Conservation (phyloP, 2,113 vertebrate species). For the Rhynchomys soricoides region DNA sequence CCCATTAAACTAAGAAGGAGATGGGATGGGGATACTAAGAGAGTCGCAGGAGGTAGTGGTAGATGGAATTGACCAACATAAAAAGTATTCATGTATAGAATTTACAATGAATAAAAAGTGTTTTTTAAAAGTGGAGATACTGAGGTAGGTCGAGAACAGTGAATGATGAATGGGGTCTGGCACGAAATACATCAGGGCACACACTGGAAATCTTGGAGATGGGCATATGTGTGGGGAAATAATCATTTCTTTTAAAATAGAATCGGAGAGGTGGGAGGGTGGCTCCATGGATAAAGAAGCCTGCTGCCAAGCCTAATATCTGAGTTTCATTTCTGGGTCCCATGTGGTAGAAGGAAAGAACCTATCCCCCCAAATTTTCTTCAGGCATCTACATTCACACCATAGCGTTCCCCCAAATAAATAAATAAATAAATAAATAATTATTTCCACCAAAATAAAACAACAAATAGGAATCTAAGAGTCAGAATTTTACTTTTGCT, state of each 20-base stretch:
- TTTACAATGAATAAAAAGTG: background rate
- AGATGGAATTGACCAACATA: background rate
- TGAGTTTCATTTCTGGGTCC: too few species aligned
- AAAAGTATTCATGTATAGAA: background rate
- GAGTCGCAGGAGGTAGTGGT: background rate
- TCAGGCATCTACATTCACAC: background rate
- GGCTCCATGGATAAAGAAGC: background rate
- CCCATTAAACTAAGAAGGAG: background rate
- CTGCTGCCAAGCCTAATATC: background rate
- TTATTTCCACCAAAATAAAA: background rate
- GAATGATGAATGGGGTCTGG: background rate
- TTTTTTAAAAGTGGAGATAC: background rate
- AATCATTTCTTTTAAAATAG: background rate
- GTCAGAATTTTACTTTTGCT: background rate
- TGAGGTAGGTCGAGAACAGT: background rate
- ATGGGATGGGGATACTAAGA: background rate
- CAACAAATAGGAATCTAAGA: background rate
- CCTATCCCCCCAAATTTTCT: background rate
- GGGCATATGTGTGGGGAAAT: background rate
- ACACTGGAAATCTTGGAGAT: background rate
- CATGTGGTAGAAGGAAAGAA: background rate
- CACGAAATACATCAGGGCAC: background rate
- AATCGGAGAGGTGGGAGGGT: background rate
- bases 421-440: background rate
- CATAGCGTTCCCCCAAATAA: background rate